These are phyloP conservation scores for Brachionus paranguensis DNA, from an alignment of 1,140 invertebrate species.

Conservation along the genomic window DNA sequence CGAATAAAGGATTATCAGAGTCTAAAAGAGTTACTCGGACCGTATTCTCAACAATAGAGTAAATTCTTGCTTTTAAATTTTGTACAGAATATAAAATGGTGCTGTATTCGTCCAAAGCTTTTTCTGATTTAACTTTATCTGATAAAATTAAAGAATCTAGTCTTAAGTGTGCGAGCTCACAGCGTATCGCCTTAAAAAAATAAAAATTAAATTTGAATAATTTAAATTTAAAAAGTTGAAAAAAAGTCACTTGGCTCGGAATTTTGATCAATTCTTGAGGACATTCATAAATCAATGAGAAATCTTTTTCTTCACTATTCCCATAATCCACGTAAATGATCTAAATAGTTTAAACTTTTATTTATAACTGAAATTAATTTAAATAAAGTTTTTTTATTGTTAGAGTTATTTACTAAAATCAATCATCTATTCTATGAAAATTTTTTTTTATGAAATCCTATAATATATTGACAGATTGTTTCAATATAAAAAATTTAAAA, in stretches of 20 bases:
- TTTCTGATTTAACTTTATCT: background rate
- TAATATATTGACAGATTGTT: too few species aligned
- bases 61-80: slow-evolving; percentile 14
- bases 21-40: background rate
- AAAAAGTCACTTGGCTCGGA: slow-evolving; percentile 5
- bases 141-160: background rate
- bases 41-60: slow-evolving; percentile 35
- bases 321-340: slow-evolving; percentile 27
- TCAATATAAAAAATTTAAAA: too few species aligned
- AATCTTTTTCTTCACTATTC: slow-evolving; percentile 23
- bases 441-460: too few species aligned
- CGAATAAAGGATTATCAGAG: background rate
- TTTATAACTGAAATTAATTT: background rate
- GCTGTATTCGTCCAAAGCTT: background rate
- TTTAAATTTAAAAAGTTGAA: background rate
- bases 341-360: background rate
- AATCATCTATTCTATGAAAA: too few species aligned
- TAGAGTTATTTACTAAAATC: too few species aligned
- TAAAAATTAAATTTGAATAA: too few species aligned
- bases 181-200: slow-evolving; percentile 6
- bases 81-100: background rate
- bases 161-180: background rate
- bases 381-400: background rate
- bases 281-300: background rate
- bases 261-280: background rate